Base-by-base conservation (phyloP, 2,888 invertebrate genomes). In the Zygogramma bicolorata region DNA sequence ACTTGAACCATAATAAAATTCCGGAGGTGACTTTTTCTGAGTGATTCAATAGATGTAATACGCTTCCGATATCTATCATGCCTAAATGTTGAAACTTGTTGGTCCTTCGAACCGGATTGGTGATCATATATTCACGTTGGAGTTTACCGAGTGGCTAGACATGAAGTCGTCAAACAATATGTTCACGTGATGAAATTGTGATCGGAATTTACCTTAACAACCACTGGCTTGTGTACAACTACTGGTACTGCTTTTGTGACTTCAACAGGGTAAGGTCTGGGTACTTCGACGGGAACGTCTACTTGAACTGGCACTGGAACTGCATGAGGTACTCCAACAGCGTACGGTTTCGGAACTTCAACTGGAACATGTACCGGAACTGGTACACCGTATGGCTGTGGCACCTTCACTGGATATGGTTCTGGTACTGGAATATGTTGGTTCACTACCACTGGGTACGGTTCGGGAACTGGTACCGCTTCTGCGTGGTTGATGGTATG, bases 201-300 rank as follows among this genome's bases (percentile, higher is more conserved):
- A 59, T 1, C n/a, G 5, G 62, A 29, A 10, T 79, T 77, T 53
- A 82, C 81, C 58, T 69, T 77, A 13, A 81, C 73, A 69, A 74
- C 74, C 7, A 82, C 82, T 34, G 74, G 78, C 40, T 71, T 81
- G 27, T 78, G 77, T 2, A 82, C 80, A 49, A 81, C 76, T 25
- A 79, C 76, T 13, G 70, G 66, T 15, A 81, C 75, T 15, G 73
- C 75, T 68, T 71, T 81, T 40, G 76, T 79, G 34, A 78, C 71
- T 20, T 78, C 76, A 27, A 81, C 81, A 22, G 79, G 72, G 66
- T 77, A 77, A 13, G 81, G 81, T 62, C 76, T 81, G 58, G 82
- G 82, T 57, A 83, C 82, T 74, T 82, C 81, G 3, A 81, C 75
- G 7, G 78, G 79, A 27, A 71, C 62, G 8, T 61, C 46, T 15